These are phyloP conservation scores for Platycheirus rosarum DNA, from an alignment of 2,888 invertebrate species.

Conservation along the genomic window DNA sequence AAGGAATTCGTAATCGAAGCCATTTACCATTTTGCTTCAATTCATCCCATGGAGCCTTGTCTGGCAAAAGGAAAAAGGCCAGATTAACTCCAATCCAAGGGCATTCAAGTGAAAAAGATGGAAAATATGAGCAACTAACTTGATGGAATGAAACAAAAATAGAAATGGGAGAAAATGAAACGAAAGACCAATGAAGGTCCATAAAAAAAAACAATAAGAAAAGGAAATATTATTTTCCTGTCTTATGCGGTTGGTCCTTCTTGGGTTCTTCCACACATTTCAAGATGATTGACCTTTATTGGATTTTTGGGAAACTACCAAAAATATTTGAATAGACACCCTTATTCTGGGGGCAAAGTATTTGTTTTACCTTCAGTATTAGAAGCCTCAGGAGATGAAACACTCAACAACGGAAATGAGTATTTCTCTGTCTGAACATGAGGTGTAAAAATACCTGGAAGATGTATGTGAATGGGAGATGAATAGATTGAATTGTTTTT, in stretches of 20 bases:
- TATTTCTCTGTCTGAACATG: background rate
- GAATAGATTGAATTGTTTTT: background rate
- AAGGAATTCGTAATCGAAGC: constrained; percentile 45
- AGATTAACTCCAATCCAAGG: constrained; percentile 42
- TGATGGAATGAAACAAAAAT: constrained; percentile 4
- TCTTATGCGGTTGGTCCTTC: background rate
- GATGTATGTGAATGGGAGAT: background rate
- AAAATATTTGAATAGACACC: background rate
- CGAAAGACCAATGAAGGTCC: background rate
- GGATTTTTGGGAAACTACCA: background rate
- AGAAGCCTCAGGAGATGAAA: background rate
- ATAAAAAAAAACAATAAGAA: background rate
- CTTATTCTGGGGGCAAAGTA: background rate
- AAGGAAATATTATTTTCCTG: background rate
- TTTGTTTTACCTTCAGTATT: too few species aligned
- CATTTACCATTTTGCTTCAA: constrained; percentile 28
- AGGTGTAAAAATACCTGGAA: background rate
- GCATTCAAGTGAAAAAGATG: constrained; percentile 36
- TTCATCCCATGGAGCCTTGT: background rate
- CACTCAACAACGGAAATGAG: too few species aligned
- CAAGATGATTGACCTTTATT: background rate
- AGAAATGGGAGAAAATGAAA: background rate
- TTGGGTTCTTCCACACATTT: background rate
- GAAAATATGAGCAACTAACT: constrained; percentile 35
- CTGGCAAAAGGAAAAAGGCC: constrained; percentile 9